These are phyloP conservation scores for Copidosoma floridanum DNA, from an alignment of 1,140 invertebrate genomes.

Conservation along the genomic window DNA sequence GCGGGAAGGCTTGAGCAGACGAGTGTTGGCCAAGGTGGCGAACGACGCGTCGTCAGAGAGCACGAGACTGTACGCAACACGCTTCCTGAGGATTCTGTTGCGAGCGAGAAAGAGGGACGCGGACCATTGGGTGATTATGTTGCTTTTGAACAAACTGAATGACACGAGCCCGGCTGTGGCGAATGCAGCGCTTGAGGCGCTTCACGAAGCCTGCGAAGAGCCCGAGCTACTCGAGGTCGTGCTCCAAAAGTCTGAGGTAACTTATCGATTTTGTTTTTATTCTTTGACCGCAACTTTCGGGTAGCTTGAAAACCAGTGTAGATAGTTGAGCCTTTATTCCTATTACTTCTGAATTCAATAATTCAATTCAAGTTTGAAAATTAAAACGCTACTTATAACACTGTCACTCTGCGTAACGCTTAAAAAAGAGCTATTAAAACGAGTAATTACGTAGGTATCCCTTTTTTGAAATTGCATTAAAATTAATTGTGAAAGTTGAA, in stretches of 20 bases:
- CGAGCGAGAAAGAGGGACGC: slow-evolving; percentile 63
- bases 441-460: too few relatives aligned
- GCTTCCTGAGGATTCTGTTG: slow-evolving; percentile 83
- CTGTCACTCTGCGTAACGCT: too few relatives aligned
- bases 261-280: slow-evolving; percentile 4
- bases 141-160: slow-evolving; percentile 78
- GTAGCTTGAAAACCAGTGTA: too few relatives aligned
- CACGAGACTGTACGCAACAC: slow-evolving; percentile 84
- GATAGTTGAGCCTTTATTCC: too few relatives aligned
- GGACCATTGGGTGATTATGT: slow-evolving; percentile 74
- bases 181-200: slow-evolving; percentile 72
- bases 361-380: too few relatives aligned
- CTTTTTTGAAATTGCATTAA: too few relatives aligned
- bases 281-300: too few relatives aligned
- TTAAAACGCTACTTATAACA: too few relatives aligned
- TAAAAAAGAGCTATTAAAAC: too few relatives aligned
- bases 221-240: slow-evolving; percentile 73
- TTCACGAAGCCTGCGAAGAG: slow-evolving; percentile 92
- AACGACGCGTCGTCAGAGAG: slow-evolving; percentile 69
- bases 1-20: slow-evolving; percentile 58
- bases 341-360: too few relatives aligned
- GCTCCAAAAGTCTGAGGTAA: slow-evolving; percentile 18
- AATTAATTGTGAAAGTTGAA: too few relatives aligned
- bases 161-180: slow-evolving; percentile 77
- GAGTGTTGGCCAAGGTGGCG: slow-evolving; percentile 61